Percentiles rank a stretch among this genome's conserved stretches.
Conservation (phyloP, 1,140 invertebrate species). For the Drosophila dunni region DNA sequence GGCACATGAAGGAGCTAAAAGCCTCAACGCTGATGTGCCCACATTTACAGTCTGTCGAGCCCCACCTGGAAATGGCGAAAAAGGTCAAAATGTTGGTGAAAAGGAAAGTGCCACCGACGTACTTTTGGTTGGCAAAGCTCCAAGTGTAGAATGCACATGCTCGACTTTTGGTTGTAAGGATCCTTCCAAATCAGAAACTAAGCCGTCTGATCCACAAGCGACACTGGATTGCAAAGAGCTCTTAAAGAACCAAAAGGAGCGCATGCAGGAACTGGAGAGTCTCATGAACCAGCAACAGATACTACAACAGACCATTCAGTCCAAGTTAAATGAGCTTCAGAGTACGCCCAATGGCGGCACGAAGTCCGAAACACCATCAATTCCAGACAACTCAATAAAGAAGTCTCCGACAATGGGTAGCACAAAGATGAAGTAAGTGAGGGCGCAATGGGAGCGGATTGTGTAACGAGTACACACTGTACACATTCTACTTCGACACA, state of each 20-base stretch:
- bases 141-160: neutral
- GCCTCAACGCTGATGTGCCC: conserved; percentile 46
- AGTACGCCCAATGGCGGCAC: neutral
- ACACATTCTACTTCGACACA: neutral
- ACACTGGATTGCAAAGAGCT: conserved; percentile 20
- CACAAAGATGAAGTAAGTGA: conserved; percentile 24
- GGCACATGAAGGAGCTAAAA: conserved; percentile 38
- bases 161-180: neutral
- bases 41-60: conserved; percentile 46
- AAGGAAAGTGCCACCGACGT: conserved; percentile 39
- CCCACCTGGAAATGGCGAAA: neutral
- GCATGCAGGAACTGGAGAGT: conserved; percentile 47
- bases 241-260: conserved; percentile 24
- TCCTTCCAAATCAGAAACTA: neutral
- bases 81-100: neutral
- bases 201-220: neutral
- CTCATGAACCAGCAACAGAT: conserved; percentile 48
- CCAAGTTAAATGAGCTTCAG: conserved; percentile 52
- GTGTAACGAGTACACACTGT: conserved; percentile 8
- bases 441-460: conserved; percentile 10
- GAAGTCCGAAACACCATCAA: neutral
- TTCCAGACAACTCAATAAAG: neutral
- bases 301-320: conserved; percentile 54
- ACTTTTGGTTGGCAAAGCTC: conserved; percentile 8
- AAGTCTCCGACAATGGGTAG: neutral